A percentile compares a stretch with the other conserved stretches of the same genome.
Evolutionary conservation across 2,888 invertebrate species (phyloP).

Genomic region (Agapetus fuscipes): DNA sequence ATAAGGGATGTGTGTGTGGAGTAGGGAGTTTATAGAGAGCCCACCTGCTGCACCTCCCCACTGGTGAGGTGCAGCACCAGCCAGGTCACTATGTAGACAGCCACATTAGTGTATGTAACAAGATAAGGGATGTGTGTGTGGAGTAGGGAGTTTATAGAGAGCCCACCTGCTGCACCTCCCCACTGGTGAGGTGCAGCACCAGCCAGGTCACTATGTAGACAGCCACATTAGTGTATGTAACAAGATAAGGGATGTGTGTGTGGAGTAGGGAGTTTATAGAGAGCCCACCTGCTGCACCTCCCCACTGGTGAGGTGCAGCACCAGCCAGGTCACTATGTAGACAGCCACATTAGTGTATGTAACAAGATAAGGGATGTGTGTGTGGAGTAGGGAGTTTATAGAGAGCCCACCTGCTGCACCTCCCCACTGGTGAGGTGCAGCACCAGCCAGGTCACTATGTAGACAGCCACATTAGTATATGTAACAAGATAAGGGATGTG

Average conservation of each 20-base stretch:
- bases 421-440: slow-evolving; percentile 52
- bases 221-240: no score
- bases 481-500: no score
- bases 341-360: slow-evolving; percentile 81
- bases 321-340: slow-evolving; percentile 67
- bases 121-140: no score
- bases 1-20: no score
- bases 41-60: slow-evolving; percentile 41
- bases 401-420: slow-evolving; percentile 35
- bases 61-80: slow-evolving; percentile 54
- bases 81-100: slow-evolving; percentile 75
- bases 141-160: no score
- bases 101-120: no score
- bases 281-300: slow-evolving; percentile 40
- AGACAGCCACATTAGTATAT: slow-evolving; percentile 81
- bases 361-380: no score
- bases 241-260: no score
- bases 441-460: slow-evolving; percentile 66
- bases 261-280: no score
- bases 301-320: slow-evolving; percentile 52
- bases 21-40: no score
- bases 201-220: slow-evolving; percentile 74
- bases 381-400: no score
- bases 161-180: slow-evolving; percentile 41
- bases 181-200: slow-evolving; percentile 52